Conservation (phyloP, 2,888 invertebrate genomes). For the Hylaea fasciaria region DNA sequence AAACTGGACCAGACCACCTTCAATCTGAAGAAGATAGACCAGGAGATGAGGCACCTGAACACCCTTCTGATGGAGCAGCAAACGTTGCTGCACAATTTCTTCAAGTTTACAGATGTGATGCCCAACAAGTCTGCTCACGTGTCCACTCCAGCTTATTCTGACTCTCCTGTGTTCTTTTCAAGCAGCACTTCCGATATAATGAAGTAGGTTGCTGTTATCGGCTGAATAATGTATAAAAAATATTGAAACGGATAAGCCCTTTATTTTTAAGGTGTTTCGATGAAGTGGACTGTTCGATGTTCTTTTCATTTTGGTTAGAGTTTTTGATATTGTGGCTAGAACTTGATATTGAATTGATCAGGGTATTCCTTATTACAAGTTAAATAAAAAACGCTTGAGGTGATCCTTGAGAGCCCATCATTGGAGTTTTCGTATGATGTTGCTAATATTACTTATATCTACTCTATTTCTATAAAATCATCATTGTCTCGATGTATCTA, state of each 20-base stretch:
- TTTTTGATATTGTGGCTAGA: not conserved
- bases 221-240: not conserved
- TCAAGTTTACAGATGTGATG: constrained; percentile 59
- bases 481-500: not conserved
- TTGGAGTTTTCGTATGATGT: too few relatives aligned
- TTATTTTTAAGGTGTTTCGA: too few relatives aligned
- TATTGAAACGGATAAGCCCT: too few relatives aligned
- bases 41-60: constrained; percentile 88
- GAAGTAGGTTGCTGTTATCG: constrained; percentile 9
- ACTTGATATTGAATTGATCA: constrained; percentile 16
- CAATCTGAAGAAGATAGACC: constrained; percentile 88
- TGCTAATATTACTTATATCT: too few relatives aligned
- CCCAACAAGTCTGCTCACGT: constrained; percentile 56
- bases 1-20: constrained; percentile 89
- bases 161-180: constrained; percentile 68
- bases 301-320: too few relatives aligned
- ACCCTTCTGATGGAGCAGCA: constrained; percentile 76
- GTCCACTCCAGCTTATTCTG: constrained; percentile 59
- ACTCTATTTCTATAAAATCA: not conserved
- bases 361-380: constrained; percentile 16
- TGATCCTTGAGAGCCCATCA: too few relatives aligned
- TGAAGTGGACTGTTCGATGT: too few relatives aligned
- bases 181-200: constrained; percentile 36
- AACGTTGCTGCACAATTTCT: constrained; percentile 65
- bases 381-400: not conserved